Base-by-base conservation (phyloP, 2,888 invertebrate genomes). In the Ormyrus rosae region DNA sequence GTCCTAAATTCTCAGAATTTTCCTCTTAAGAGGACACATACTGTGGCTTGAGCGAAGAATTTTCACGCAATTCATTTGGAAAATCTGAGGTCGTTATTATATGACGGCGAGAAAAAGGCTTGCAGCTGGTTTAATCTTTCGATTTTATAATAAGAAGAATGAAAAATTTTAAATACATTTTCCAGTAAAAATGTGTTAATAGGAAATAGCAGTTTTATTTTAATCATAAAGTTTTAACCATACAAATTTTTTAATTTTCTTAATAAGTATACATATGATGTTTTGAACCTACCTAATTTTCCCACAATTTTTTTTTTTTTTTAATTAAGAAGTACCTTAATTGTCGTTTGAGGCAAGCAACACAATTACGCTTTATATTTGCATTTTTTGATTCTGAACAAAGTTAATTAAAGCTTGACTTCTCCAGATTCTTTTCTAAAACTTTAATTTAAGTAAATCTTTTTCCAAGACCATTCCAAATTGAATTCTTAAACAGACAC, bases 1-100 rank as follows among this genome's bases (percentile, higher is more conserved):
- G 74, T 65, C 69, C 74, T 80, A 74, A 80, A 80, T 80, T 80
- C 74, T 65, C 65, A 11, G 65, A 64, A 79, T 79, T 79, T 73
- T 79, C 74, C 69, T 51, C 74, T 80, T 69, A 58, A 58, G 46
- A 58, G 58, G 60, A 60, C 64, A 65, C 65, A 75, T 51, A 56
- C 64, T 55, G 50, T 10, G 50, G 11, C 34, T 56, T 56, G 34
- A 63, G 48, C 5, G 53, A 50, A 64, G 63, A 11, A 69, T 61
- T 69, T 68, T 69, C 76, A 45, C 48, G 76, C 69, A 50, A 77
- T 70, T 70, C 55, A 70, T 77, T 70, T 70, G 63, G 60, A 58
- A 70, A 77, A 77, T 77, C 63, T 70, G 55, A 10, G 55, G 45
- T 63, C 58, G 50, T 77, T 63, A 69, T 19, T 19, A 19, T 19